Conservation (phyloP, 2,888 invertebrate genomes). For the Hyalella azteca region DNA sequence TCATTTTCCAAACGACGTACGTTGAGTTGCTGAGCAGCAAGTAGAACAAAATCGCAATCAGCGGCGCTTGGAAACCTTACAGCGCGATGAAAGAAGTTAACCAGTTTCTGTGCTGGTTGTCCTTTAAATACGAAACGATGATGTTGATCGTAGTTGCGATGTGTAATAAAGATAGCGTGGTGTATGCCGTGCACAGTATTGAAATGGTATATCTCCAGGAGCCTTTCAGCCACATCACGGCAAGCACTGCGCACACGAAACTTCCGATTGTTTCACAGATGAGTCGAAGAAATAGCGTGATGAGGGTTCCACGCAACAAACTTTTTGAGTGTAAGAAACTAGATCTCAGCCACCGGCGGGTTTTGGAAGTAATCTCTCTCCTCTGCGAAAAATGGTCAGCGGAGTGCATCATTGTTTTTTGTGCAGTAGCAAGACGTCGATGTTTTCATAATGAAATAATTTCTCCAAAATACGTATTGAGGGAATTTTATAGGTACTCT, state of each 20-base stretch:
- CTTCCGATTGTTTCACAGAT: background rate
- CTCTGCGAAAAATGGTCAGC: too few relatives aligned
- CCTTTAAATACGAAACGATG: slow-evolving; percentile 6
- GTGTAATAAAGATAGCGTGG: slow-evolving; percentile 3
- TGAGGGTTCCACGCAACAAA: background rate
- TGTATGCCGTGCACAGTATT: background rate
- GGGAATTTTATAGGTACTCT: too few relatives aligned
- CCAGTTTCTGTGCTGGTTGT: background rate
- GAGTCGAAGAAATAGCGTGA: background rate
- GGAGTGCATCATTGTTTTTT: too few relatives aligned
- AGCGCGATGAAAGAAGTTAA: background rate
- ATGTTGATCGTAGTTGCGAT: background rate
- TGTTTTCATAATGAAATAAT: too few relatives aligned
- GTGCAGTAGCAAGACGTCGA: too few relatives aligned
- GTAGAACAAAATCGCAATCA: background rate
- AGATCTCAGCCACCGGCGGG: background rate
- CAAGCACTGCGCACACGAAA: background rate
- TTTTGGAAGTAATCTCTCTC: too few relatives aligned
- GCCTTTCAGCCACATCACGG: background rate
- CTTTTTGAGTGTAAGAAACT: background rate
- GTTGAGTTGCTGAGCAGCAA: background rate
- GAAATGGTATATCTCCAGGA: background rate
- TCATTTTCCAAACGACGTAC: background rate
- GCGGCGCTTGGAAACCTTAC: background rate
- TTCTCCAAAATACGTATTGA: too few relatives aligned